Percentiles rank a stretch among this genome's conserved stretches.
Conservation (phyloP, 2,113 vertebrate species). For the Oostethus manadensis region DNA sequence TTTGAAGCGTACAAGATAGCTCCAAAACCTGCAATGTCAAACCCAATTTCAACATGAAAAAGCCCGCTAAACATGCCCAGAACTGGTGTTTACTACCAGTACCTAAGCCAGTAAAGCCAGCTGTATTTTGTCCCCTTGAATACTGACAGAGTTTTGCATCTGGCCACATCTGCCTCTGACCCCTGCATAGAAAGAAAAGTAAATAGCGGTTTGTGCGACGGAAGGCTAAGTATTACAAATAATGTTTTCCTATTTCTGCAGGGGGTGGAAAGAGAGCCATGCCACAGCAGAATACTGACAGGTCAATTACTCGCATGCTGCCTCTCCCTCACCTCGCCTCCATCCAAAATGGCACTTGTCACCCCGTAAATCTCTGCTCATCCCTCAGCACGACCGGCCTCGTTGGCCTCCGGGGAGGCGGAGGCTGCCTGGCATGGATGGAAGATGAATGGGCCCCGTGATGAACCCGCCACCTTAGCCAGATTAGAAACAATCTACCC, state of each 20-base stretch:
- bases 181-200: constrained; percentile 49
- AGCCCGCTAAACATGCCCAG: too few species aligned
- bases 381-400: constrained; percentile 69
- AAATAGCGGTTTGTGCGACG: constrained; percentile 59
- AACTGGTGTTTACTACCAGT: too few species aligned
- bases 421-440: constrained; percentile 66
- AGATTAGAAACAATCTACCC: constrained; percentile 69
- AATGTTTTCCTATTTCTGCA: constrained; percentile 80
- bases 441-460: constrained; percentile 73
- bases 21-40: too few species aligned
- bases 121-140: too few species aligned
- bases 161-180: too few species aligned
- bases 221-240: constrained; percentile 74
- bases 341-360: constrained; percentile 72
- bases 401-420: constrained; percentile 67
- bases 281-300: constrained; percentile 79
- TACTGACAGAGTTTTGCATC: too few species aligned
- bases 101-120: too few species aligned
- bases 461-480: constrained; percentile 74
- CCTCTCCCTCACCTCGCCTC: constrained; percentile 71
- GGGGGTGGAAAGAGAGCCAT: constrained; percentile 66
- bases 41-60: too few species aligned
- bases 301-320: constrained; percentile 85
- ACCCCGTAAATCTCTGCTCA: constrained; percentile 76
- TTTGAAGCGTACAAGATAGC: too few species aligned